Conservation (phyloP, 2,113 vertebrate genomes). For the Manacus vitellinus region DNA sequence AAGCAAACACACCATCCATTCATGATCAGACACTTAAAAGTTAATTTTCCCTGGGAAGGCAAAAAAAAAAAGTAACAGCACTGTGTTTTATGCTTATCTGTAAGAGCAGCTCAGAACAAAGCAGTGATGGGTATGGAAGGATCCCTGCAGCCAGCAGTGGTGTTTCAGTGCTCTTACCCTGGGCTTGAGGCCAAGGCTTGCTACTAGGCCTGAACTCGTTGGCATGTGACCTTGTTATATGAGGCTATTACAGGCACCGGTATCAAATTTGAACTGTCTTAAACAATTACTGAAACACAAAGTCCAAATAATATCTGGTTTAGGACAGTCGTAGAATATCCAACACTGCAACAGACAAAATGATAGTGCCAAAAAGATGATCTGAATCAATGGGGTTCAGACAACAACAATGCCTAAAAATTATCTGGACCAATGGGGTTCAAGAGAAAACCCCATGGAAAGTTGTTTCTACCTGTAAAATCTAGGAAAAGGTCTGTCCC, state of each 20-base stretch:
- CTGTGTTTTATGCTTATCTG: neutral
- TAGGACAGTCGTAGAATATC: neutral
- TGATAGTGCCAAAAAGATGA: neutral
- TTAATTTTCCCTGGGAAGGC: neutral
- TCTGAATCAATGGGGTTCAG: neutral
- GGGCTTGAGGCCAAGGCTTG: neutral
- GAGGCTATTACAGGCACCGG: neutral
- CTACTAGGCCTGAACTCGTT: neutral
- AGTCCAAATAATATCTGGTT: neutral
- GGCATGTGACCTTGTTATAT: neutral
- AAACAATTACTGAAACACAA: neutral
- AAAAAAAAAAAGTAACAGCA: neutral
- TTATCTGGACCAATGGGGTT: neutral
- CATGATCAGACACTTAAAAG: neutral
- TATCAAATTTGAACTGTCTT: neutral
- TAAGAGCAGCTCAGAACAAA: neutral
- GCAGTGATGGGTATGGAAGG: neutral
- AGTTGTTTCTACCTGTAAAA: neutral
- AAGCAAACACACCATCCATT: neutral
- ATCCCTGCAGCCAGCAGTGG: neutral
- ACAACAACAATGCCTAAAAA: neutral
- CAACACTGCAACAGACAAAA: neutral
- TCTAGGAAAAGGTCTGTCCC: neutral
- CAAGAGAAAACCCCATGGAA: neutral
- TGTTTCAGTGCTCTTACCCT: neutral